phyloP scores from a whole-genome alignment of 2,888 invertebrate genomes.

The Margaritifera margaritifera region DNA sequence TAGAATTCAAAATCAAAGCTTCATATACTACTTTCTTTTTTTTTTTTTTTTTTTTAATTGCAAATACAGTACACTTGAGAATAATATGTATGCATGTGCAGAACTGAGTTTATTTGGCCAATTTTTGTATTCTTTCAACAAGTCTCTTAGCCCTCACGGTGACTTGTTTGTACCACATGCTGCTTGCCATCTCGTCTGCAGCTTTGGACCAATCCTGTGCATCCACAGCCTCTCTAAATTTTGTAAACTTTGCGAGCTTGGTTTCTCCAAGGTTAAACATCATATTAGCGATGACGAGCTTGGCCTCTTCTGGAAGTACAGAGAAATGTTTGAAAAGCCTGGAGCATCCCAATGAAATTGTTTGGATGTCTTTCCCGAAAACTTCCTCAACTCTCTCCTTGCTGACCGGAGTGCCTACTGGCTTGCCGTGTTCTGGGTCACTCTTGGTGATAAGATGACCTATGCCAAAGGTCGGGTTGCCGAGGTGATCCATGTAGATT shows the following conservation, averaged over 20 bases:
- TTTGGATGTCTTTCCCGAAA: slow-evolving; percentile 2
- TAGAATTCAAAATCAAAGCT: no score
- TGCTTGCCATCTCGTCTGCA: slow-evolving; percentile 19
- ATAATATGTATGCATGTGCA: no score
- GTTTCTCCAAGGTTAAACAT: slow-evolving; percentile 11
- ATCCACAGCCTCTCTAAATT: slow-evolving; percentile 4
- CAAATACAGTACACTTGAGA: no score
- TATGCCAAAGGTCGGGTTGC: slow-evolving; percentile 13
- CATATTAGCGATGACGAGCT: slow-evolving; percentile 16
- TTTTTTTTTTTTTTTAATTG: no score
- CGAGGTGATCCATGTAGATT: slow-evolving; percentile 11
- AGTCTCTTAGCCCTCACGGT: slow-evolving; percentile 8
- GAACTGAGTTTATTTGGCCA: no score
- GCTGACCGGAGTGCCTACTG: slow-evolving; percentile 5
- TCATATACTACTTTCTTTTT: no score
- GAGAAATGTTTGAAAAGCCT: slow-evolving; percentile 2
- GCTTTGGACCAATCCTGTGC: slow-evolving; percentile 12
- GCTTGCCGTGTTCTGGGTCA: slow-evolving; percentile 12
- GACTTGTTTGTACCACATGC: slow-evolving; percentile 18
- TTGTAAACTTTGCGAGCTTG: slow-evolving; percentile 8
- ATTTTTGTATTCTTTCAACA: slow-evolving; percentile 9
- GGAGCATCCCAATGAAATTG: not conserved
- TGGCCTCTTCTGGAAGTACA: slow-evolving; percentile 10
- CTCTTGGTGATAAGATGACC: slow-evolving; percentile 9
- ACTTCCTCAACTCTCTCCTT: slow-evolving; percentile 10